Conservation (phyloP, 2,797 vertebrate species). For the Nyctibius grandis region DNA sequence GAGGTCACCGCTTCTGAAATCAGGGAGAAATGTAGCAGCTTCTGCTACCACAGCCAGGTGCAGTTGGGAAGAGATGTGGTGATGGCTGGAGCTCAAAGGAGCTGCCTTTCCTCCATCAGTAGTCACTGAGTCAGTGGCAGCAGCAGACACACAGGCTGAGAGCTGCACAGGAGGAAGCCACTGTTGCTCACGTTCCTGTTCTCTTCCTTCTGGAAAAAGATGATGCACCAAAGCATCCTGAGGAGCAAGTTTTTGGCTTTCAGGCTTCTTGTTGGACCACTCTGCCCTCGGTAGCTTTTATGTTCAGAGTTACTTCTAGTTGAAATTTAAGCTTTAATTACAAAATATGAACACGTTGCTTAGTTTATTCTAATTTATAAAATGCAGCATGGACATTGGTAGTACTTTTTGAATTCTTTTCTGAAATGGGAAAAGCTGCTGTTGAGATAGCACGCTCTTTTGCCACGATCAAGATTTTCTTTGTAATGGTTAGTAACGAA, state of each 20-base stretch:
- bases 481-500: not conserved
- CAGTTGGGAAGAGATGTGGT: not conserved
- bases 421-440: not conserved
- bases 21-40: not conserved
- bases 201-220: not conserved
- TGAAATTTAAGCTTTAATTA: not conserved
- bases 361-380: not conserved
- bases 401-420: not conserved
- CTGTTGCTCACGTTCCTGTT: not conserved
- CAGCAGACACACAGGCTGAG: not conserved
- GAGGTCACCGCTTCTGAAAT: not conserved
- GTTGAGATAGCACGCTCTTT: not conserved
- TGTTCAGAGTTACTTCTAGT: not conserved
- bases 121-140: not conserved
- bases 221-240: fast-evolving
- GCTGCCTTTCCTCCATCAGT: not conserved
- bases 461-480: not conserved
- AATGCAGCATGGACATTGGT: not conserved
- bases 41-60: not conserved
- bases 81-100: not conserved
- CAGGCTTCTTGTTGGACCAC: not conserved
- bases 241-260: not conserved
- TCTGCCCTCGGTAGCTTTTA: not conserved
- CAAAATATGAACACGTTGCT: not conserved
- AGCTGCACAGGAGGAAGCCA: not conserved